Percentiles rank a stretch among this genome's conserved stretches.
These are phyloP conservation scores for Torymus texanus DNA, from an alignment of 2,888 invertebrate genomes.

Conservation along the genomic window DNA sequence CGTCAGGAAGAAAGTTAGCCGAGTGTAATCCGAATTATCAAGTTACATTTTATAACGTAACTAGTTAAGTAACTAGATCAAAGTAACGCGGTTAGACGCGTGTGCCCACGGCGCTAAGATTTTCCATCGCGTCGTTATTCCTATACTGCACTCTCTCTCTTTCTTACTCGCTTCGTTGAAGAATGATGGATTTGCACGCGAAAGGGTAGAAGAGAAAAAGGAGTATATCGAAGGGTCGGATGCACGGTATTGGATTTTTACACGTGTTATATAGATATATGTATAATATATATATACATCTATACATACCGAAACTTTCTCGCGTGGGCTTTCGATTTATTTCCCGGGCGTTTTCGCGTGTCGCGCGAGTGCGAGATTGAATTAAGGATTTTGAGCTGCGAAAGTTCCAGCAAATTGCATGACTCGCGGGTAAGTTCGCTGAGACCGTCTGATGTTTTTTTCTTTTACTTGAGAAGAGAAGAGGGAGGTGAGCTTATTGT, in stretches of 20 bases:
- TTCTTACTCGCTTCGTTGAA: neutral
- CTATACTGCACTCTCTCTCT: neutral
- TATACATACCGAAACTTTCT: no score
- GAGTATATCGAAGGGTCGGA: neutral
- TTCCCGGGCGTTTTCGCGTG: slow-evolving; percentile 29
- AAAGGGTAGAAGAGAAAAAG: neutral
- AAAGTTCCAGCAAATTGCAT: slow-evolving; percentile 42
- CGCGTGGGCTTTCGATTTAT: slow-evolving; percentile 28
- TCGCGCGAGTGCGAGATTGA: slow-evolving; percentile 20
- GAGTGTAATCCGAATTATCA: neutral
- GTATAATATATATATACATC: no score
- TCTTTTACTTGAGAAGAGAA: neutral
- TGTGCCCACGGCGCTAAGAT: neutral
- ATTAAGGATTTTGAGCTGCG: slow-evolving; percentile 25
- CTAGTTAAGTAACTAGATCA: neutral
- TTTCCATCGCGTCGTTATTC: neutral
- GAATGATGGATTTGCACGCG: slow-evolving; percentile 4
- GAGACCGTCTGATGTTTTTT: neutral
- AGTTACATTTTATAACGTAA: slow-evolving; percentile 1
- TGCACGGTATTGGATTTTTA: slow-evolving; percentile 28
- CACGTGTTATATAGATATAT: no score
- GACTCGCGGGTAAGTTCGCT: neutral
- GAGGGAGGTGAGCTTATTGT: slow-evolving; percentile 3
- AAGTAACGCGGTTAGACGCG: neutral
- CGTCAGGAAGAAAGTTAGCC: neutral